Evolutionary conservation across 2,888 invertebrate species (phyloP).

Genomic region (Halictus quadricinctus): DNA sequence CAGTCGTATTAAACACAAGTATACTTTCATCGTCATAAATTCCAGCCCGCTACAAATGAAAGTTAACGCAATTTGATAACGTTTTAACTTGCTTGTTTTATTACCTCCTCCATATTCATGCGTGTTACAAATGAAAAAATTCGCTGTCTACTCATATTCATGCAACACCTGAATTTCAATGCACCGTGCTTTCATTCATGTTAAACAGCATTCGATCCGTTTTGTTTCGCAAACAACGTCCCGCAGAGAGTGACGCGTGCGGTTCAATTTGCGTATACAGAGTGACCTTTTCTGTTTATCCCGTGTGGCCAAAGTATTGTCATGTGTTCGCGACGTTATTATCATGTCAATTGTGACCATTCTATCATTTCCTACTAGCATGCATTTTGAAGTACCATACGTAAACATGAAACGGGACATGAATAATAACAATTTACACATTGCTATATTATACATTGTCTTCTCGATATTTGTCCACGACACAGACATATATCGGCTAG

Average conservation of each 20-base stretch:
- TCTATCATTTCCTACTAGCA: neutral
- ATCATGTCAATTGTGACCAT: neutral
- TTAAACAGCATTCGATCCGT: neutral
- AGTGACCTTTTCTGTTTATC: neutral
- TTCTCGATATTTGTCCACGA: too few relatives aligned
- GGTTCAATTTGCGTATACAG: neutral
- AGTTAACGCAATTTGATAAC: constrained; percentile 1
- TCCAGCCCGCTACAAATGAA: neutral
- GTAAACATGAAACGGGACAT: too few relatives aligned
- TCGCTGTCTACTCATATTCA: neutral
- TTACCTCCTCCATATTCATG: neutral
- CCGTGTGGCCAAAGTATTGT: neutral
- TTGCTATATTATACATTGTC: too few relatives aligned
- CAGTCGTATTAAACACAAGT: neutral
- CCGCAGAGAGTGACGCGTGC: neutral
- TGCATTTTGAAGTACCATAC: neutral
- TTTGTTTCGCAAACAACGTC: neutral
- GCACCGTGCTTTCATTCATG: neutral
- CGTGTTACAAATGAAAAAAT: neutral
- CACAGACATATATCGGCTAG: too few relatives aligned
- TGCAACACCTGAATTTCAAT: neutral
- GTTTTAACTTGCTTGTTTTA: neutral
- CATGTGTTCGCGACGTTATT: neutral
- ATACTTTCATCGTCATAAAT: neutral
- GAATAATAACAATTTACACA: too few relatives aligned